Evolutionary conservation across 2,797 vertebrate species (phyloP).

Genomic region (Etheostoma perlongum): DNA sequence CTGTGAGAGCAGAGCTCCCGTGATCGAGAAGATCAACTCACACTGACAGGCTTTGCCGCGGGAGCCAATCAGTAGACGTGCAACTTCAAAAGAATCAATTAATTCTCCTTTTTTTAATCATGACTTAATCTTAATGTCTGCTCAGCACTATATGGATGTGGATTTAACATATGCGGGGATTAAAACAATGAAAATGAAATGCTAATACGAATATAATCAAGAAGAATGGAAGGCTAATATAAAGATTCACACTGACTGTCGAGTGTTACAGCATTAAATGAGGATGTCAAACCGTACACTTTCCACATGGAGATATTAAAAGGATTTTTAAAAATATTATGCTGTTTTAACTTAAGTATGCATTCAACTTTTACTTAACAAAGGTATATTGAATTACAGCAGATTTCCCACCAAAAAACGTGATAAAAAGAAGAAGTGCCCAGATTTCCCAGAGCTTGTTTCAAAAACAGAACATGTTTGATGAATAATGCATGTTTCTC

Average conservation of each 20-base stretch:
- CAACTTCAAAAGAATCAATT: slow-evolving; percentile 65
- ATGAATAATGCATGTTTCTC: slow-evolving; percentile 26
- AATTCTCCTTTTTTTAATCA: slow-evolving; percentile 69
- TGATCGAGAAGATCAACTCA: slow-evolving; percentile 20
- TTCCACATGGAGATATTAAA: not conserved
- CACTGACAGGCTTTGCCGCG: slow-evolving; percentile 11
- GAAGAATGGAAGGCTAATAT: slow-evolving; percentile 34
- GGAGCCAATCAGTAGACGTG: slow-evolving; percentile 47
- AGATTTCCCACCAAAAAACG: not conserved
- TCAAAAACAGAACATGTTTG: slow-evolving; percentile 17
- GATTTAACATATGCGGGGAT: slow-evolving; percentile 54
- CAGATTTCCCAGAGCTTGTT: too few species aligned
- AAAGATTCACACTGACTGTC: slow-evolving; percentile 28
- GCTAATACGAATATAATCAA: slow-evolving; percentile 61
- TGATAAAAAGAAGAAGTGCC: slow-evolving; percentile 2
- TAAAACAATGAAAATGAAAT: slow-evolving; percentile 67
- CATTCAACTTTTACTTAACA: not conserved
- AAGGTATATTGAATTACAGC: slow-evolving; percentile 20
- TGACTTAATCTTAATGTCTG: slow-evolving; percentile 69
- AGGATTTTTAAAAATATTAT: not conserved
- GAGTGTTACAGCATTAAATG: slow-evolving; percentile 34
- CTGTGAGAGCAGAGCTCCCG: slow-evolving; percentile 9
- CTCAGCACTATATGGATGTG: slow-evolving; percentile 46
- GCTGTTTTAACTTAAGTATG: slow-evolving; percentile 12
- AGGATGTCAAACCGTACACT: not conserved